These are phyloP conservation scores for Conomelus anceps DNA, from an alignment of 2,888 invertebrate genomes.

Conservation along the genomic window DNA sequence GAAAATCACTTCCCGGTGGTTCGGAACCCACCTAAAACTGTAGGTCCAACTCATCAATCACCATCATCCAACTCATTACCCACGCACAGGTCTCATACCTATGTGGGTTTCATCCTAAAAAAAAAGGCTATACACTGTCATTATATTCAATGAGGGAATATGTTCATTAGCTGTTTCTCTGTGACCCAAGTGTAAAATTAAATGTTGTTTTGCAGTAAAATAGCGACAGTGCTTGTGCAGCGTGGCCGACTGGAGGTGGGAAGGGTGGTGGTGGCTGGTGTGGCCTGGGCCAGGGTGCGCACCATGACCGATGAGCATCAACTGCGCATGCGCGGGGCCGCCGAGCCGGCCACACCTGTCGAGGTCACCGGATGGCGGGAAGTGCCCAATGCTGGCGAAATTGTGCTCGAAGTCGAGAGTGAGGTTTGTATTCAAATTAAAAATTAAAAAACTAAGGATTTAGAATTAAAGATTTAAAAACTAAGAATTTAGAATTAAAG, in stretches of 20 bases:
- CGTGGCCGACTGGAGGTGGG: conserved; percentile 78
- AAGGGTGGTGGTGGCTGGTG: conserved; percentile 71
- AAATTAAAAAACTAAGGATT: background rate
- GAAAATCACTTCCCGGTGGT: no score
- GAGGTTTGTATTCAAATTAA: conserved; percentile 49
- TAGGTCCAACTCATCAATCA: no score
- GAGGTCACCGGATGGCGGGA: conserved; percentile 88
- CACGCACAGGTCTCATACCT: no score
- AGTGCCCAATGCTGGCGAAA: conserved; percentile 82
- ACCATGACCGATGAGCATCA: conserved; percentile 74
- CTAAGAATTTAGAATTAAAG: no score
- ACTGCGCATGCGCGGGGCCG: conserved; percentile 51
- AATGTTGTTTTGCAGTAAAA: conserved; percentile 51
- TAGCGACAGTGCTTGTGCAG: conserved; percentile 76
- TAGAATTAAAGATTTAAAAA: background rate
- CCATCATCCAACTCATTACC: no score
- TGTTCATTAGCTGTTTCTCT: no score
- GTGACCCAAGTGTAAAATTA: no score
- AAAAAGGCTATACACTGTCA: no score
- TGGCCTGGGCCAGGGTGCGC: conserved; percentile 76
- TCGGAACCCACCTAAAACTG: no score
- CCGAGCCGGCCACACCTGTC: conserved; percentile 73
- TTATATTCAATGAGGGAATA: no score
- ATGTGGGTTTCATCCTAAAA: no score
- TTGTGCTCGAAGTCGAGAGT: conserved; percentile 71